Evolutionary conservation across 2,113 vertebrate genomes (phyloP), one percentile per base, ranked within the genome.

Genomic region (Hassar affinis): DNA sequence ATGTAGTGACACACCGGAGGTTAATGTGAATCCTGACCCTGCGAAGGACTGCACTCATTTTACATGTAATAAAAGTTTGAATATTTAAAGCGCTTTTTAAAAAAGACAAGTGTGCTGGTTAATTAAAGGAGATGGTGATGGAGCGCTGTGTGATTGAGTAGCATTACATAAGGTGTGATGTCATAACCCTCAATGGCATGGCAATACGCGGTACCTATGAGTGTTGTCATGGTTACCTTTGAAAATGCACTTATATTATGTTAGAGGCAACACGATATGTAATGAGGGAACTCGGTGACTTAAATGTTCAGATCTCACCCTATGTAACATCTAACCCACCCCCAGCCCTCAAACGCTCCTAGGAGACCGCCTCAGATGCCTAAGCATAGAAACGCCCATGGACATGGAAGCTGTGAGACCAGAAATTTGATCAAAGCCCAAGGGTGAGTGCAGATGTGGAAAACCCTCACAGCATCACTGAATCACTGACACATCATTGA

Each of bases 21-120:
- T 86, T 86, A 83, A 86, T 86, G 85, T 74, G 85, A 72, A 80
- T 71, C 27, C n/a, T 57, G 76, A 83, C 81, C 85, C 81, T 49
- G 49, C 68, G 51, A 86, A 86, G 71, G 77, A 72, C 66, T 27
- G 57, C 47, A 3, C 71, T 45, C 54, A 38, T 79, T 80, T 59
- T 56, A 72, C 56, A 38, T 51, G 54, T 27, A 51, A 80, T 84
- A 86, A 78, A 79, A 80, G 69, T 66, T 68, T 66, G 81, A 47
- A 80, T 83, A 45, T 82, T 83, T 83, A 80, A 80, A 80, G 35
- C 38, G 18, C 30, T 86, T 83, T 75, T 66, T 71, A 27, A 38
- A 81, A 75, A 75, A 79, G 81, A 86, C 81, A 66, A 86, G 68
- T 68, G 85, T 52, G 5, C 25, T 35, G 3, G 35, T 75, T 83